phyloP scores from a whole-genome alignment of 23 tunicate species.

The Oikopleura dioica region DNA sequence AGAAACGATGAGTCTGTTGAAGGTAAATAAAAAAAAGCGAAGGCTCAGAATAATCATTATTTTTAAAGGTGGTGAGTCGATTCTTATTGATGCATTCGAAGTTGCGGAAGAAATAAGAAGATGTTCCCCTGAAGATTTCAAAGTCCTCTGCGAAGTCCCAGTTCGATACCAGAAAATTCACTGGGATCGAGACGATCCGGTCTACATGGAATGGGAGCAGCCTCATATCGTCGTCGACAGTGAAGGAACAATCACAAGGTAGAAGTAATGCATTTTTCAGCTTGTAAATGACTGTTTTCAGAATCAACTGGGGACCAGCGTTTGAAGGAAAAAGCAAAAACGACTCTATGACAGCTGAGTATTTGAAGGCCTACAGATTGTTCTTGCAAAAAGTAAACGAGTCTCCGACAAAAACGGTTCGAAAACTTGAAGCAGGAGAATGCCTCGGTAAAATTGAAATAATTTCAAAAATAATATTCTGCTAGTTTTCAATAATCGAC shows the following conservation, averaged over 20 bases:
- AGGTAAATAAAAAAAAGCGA: too few species aligned
- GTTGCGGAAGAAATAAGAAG: background rate
- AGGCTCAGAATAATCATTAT: too few species aligned
- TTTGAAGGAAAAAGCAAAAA: background rate
- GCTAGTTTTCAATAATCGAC: slow-evolving; percentile 1
- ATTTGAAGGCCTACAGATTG: background rate
- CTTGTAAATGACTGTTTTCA: too few species aligned
- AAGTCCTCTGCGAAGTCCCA: background rate
- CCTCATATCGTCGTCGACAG: slow-evolving; percentile 4
- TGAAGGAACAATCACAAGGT: too few species aligned
- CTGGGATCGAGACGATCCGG: background rate
- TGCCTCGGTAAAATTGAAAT: background rate
- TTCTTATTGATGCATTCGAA: background rate
- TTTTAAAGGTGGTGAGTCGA: slow-evolving; percentile 10
- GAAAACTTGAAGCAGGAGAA: background rate
- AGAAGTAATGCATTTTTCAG: too few species aligned
- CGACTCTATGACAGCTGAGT: background rate
- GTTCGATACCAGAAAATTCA: slow-evolving; percentile 12
- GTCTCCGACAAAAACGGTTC: background rate
- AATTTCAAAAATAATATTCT: too few species aligned
- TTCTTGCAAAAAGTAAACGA: background rate
- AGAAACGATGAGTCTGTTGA: background rate
- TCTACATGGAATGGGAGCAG: background rate
- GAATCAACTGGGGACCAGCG: slow-evolving; percentile 7
- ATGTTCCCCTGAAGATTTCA: background rate